These are phyloP conservation scores for Pandemis heparana DNA, from an alignment of 2,888 invertebrate genomes.

Conservation along the genomic window DNA sequence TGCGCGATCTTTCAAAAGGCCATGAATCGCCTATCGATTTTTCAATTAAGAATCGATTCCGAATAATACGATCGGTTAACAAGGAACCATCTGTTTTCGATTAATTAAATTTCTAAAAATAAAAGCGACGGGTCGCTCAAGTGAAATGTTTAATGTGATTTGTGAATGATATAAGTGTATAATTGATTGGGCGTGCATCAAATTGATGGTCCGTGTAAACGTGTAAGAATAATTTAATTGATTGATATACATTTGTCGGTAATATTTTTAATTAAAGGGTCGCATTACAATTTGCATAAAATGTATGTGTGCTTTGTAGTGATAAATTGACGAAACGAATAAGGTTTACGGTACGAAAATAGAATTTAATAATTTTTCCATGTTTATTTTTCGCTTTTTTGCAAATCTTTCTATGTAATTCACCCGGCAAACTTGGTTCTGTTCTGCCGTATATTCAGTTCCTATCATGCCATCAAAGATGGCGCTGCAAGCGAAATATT, in stretches of 20 bases:
- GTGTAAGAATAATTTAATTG: slow-evolving; percentile 41
- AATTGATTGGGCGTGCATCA: slow-evolving; percentile 47
- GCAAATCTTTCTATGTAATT: too few species aligned
- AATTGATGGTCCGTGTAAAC: slow-evolving; percentile 41
- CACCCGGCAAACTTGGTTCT: too few species aligned
- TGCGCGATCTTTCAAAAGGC: slow-evolving; percentile 65
- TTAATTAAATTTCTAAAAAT: slow-evolving; percentile 74
- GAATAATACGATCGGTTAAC: slow-evolving; percentile 70
- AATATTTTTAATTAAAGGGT: slow-evolving; percentile 31
- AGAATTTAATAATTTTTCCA: background rate
- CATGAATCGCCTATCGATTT: slow-evolving; percentile 67
- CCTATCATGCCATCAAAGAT: too few species aligned
- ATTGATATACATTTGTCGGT: slow-evolving; percentile 30
- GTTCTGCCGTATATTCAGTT: too few species aligned
- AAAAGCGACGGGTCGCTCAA: slow-evolving; percentile 56
- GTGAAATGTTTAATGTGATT: slow-evolving; percentile 58
- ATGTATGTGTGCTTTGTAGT: background rate
- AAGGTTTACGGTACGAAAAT: background rate
- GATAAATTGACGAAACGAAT: slow-evolving; percentile 21
- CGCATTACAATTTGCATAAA: slow-evolving; percentile 5
- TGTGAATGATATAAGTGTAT: slow-evolving; percentile 48
- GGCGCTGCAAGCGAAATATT: too few species aligned
- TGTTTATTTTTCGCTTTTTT: too few species aligned
- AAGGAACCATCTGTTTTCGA: slow-evolving; percentile 83
- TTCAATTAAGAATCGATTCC: slow-evolving; percentile 80